phyloP scores from a whole-genome alignment of 2,888 invertebrate species.

The Linnaemya tessellans region DNA sequence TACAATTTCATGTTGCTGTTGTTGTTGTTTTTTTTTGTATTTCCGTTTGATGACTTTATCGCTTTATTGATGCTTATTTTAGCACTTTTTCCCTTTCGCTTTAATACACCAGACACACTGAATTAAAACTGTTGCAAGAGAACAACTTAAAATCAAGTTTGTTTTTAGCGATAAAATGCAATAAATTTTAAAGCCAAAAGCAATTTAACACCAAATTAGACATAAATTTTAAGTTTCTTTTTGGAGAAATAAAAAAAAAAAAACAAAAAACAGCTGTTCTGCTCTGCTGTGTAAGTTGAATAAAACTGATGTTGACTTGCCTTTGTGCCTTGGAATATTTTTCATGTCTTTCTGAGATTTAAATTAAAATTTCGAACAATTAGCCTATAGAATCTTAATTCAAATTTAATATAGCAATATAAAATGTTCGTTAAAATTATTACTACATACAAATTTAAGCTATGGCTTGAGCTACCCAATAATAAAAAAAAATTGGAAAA shows the following conservation, averaged over 20 bases:
- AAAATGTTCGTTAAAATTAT: no score
- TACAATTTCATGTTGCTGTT: not conserved
- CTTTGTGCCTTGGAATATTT: no score
- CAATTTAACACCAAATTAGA: conserved; percentile 64
- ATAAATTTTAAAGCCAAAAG: conserved; percentile 58
- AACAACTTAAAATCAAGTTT: not conserved
- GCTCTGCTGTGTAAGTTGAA: no score
- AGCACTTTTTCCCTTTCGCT: not conserved
- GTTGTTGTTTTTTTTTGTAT: not conserved
- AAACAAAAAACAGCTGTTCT: not conserved
- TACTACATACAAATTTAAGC: no score
- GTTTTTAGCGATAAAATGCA: conserved; percentile 33
- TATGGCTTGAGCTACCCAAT: no score
- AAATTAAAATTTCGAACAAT: no score
- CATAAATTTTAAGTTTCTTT: conserved; percentile 52
- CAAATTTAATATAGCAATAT: no score
- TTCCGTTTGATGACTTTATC: conserved; percentile 40
- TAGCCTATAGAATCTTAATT: no score
- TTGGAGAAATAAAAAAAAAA: not conserved
- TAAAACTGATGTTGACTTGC: no score
- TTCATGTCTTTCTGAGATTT: no score
- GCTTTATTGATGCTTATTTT: conserved; percentile 51
- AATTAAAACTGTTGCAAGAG: not conserved
- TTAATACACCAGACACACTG: not conserved
- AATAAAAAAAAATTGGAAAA: no score